Conservation (phyloP, 2,888 invertebrate genomes). For the Polymixis lichenea region DNA sequence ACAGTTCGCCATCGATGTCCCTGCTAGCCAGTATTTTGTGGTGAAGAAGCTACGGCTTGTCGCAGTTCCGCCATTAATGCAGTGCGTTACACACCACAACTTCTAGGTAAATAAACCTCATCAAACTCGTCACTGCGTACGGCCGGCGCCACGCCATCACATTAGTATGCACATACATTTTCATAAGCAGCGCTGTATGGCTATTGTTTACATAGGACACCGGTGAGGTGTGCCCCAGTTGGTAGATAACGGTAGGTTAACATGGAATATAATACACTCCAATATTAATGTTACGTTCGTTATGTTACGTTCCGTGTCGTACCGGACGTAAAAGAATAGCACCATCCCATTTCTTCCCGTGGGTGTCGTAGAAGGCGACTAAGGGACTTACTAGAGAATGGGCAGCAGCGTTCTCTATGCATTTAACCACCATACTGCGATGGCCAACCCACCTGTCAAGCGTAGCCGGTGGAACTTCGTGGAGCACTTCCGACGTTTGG, state of each 20-base stretch:
- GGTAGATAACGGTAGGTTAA: slow-evolving; percentile 25
- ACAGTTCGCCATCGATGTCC: too few relatives aligned
- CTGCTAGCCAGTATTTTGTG: background rate
- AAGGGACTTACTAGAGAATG: too few relatives aligned
- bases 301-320: too few relatives aligned
- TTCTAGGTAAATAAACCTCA: slow-evolving; percentile 25
- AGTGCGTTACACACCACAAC: slow-evolving; percentile 3
- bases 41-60: background rate
- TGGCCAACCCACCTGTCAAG: too few relatives aligned
- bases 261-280: background rate
- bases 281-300: too few relatives aligned
- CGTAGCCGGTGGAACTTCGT: too few relatives aligned
- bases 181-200: slow-evolving; percentile 61
- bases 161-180: slow-evolving; percentile 67
- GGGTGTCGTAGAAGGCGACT: too few relatives aligned
- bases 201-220: slow-evolving; percentile 57
- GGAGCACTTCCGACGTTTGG: too few relatives aligned
- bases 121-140: slow-evolving; percentile 45
- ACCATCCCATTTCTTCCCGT: too few relatives aligned
- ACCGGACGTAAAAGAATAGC: too few relatives aligned
- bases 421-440: too few relatives aligned
- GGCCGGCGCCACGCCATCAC: slow-evolving; percentile 12
- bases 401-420: too few relatives aligned
- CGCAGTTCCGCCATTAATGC: slow-evolving; percentile 22
- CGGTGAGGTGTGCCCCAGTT: slow-evolving; percentile 11